These are phyloP conservation scores for Littorina saxatilis DNA, from an alignment of 1,140 invertebrate genomes.

Conservation along the genomic window DNA sequence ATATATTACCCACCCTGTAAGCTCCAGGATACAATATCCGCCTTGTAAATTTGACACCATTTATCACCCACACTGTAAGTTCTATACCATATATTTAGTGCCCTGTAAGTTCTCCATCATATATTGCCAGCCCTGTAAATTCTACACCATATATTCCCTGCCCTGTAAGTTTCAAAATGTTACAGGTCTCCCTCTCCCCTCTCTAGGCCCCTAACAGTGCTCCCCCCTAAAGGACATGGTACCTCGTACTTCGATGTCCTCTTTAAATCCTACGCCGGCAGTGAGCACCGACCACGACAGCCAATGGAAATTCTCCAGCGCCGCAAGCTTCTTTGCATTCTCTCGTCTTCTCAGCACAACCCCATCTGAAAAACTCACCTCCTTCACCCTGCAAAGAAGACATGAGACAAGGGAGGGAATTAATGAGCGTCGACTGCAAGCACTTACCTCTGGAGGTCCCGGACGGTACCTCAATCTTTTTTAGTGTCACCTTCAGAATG, in stretches of 20 bases:
- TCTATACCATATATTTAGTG: no score
- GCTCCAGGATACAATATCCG: no score
- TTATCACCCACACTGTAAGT: no score
- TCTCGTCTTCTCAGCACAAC: neutral
- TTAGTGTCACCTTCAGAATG: conserved; percentile 37
- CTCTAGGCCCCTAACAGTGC: neutral
- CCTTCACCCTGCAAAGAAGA: conserved; percentile 26
- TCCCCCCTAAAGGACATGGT: conserved; percentile 12
- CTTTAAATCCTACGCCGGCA: neutral
- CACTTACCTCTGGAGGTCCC: conserved; percentile 32
- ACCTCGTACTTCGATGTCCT: conserved; percentile 21
- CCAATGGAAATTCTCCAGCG: neutral
- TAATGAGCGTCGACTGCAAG: neutral
- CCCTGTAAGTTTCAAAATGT: no score
- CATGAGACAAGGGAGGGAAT: neutral
- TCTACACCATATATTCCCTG: no score
- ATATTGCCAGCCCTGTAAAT: no score
- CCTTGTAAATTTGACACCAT: no score
- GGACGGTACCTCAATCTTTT: conserved; percentile 38
- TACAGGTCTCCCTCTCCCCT: neutral
- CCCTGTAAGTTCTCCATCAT: no score
- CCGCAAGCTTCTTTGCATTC: neutral
- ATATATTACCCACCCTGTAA: no score
- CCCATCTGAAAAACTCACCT: conserved; percentile 30
- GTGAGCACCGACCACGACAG: neutral